phyloP scores from a whole-genome alignment of 1,140 invertebrate species.

The Drosophila asahinai region DNA sequence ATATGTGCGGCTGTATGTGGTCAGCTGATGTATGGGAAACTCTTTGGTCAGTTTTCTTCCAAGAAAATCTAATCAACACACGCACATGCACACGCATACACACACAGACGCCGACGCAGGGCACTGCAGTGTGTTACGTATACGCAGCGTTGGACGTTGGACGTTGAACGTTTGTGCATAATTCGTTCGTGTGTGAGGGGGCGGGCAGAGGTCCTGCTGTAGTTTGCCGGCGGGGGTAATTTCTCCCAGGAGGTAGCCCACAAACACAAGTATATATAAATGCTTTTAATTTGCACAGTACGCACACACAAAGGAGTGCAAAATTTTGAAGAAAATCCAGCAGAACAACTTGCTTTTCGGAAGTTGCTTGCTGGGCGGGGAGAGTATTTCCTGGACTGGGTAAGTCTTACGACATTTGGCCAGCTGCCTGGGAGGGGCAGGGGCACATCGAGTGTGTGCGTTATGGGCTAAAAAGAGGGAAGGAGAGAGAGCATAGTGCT shows the following conservation, averaged over 20 bases:
- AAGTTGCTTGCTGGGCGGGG: conserved; percentile 14
- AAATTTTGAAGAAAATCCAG: conserved; percentile 78
- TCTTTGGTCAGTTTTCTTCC: conserved; percentile 82
- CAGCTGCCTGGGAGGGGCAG: background rate
- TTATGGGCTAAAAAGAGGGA: background rate
- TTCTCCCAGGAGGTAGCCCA: conserved; percentile 64
- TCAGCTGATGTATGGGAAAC: conserved; percentile 73
- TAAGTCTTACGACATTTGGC: conserved; percentile 60
- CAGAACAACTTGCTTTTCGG: conserved; percentile 36
- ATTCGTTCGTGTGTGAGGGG: conserved; percentile 48
- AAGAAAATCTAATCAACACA: conserved; percentile 83
- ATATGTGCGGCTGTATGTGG: conserved; percentile 41
- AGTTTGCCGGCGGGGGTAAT: conserved; percentile 45
- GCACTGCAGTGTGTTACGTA: conserved; percentile 63
- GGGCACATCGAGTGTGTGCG: background rate
- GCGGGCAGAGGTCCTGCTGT: background rate
- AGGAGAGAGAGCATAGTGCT: conserved; percentile 48
- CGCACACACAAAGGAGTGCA: conserved; percentile 53
- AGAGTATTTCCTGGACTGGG: conserved; percentile 36
- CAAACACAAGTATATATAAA: conserved; percentile 60
- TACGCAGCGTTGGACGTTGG: conserved; percentile 64
- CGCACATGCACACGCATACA: conserved; percentile 14
- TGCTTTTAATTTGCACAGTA: conserved; percentile 78
- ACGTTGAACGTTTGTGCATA: conserved; percentile 67
- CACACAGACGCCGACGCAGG: background rate